Conservation (phyloP, 30 jellyfish, hydroid and myxozoan species). For the Morbakka virulenta region DNA sequence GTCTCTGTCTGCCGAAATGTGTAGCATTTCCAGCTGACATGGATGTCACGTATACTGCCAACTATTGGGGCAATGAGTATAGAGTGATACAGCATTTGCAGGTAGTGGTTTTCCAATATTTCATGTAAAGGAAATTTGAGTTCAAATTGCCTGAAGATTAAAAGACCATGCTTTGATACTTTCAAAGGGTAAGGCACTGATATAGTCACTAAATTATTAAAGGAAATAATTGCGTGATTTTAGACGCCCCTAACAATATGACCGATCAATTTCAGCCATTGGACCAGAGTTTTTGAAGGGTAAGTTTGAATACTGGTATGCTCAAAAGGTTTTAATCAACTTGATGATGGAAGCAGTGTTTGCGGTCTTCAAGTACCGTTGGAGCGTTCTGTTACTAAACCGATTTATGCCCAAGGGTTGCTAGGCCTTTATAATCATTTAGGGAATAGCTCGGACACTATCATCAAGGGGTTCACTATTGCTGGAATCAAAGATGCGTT, state of each 20-base stretch:
- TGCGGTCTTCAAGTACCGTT: constrained; percentile 10
- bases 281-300: not conserved
- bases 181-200: no score
- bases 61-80: constrained; percentile 23
- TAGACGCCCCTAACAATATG: not conserved
- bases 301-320: not conserved
- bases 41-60: constrained; percentile 36
- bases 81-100: not conserved
- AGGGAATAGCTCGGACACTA: no score
- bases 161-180: no score
- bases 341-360: not conserved
- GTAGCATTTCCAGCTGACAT: constrained; percentile 12
- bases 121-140: no score
- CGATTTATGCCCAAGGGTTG: not conserved
- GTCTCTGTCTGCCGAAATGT: constrained; percentile 11
- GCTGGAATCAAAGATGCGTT: no score
- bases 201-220: no score
- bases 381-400: constrained; percentile 12
- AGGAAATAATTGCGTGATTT: not conserved
- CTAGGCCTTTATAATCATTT: not conserved
- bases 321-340: not conserved
- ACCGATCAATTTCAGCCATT: not conserved
- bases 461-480: no score
- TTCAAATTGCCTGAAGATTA: no score
- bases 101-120: no score